Base-by-base conservation (phyloP, 2,888 invertebrate genomes). In the Aplocera efformata region DNA sequence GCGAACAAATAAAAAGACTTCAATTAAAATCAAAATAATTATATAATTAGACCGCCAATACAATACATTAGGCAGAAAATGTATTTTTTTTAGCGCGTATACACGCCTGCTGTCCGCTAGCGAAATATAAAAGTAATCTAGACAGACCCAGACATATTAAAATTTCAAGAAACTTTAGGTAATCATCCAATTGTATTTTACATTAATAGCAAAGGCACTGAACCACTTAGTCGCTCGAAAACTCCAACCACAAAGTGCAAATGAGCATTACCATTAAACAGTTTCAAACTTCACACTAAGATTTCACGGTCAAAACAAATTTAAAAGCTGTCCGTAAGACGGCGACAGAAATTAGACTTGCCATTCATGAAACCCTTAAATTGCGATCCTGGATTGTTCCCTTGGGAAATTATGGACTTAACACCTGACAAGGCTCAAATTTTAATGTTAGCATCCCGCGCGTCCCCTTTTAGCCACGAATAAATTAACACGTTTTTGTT, bases 351-450 rank as follows among this genome's bases (percentile, higher is more conserved):
- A 84, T 86, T 85, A 81, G 78, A 75, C 68, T 66, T 76, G 60
- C 68, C 69, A 77, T 81, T 81, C 79, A 77, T 73, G 72, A 70
- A 76, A 80, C 83, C 86, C 82, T 86, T 84, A 82, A 85, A 86
- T 82, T 72, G 74, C 72, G 67, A 78, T 82, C 68, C 79, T 59
- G 72, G 67, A 86, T 85, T 74, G 82, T 75, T 71, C 86, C 79
- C 84, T 21, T 23, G 88, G 86, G 88, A 88, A 88, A 88, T 88
- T 86, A 88, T 83, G 84, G 83, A 83, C 86, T 88, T 85, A 84
- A 69, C 86, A 86, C 86, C 88, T 86, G 85, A 82, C 84, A 73
- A 76, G 79, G 78, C 76, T 81, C 82, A 85, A 85, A 88, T 83
- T 88, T 85, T 88, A 85, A 86, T 84, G 84, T 73, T 71, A 60